Conservation (phyloP, 2,113 vertebrate species). For the Colistium nudipinnis region DNA sequence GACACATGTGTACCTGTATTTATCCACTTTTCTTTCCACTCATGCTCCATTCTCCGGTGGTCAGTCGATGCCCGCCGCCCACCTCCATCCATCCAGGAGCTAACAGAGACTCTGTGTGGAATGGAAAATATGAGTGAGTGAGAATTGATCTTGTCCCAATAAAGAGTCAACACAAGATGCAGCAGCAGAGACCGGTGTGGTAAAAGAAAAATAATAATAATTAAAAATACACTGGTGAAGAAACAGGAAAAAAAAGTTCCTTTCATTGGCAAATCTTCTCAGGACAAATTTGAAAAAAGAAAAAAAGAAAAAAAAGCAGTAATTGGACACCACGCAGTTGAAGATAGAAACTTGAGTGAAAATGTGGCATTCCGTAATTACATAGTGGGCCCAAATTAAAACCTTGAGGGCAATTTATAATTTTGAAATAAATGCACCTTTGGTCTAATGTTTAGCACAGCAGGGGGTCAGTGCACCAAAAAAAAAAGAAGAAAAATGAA, state of each 20-base stretch:
- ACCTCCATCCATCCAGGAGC: conserved; percentile 5
- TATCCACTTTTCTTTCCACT: background rate
- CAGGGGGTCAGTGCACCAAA: background rate
- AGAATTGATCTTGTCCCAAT: conserved; percentile 38
- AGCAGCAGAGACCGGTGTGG: background rate
- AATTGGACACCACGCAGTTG: background rate
- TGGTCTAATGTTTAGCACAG: conserved; percentile 40
- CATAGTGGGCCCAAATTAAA: conserved; percentile 44
- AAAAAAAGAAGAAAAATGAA: conserved; percentile 22
- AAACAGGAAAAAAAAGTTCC: background rate
- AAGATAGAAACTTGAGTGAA: conserved; percentile 1
- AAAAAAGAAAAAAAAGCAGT: background rate
- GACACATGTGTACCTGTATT: too few species aligned
- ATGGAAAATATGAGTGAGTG: conserved; percentile 49
- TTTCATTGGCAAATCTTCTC: background rate
- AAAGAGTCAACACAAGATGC: background rate
- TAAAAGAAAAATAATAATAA: too few species aligned
- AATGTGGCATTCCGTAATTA: conserved; percentile 49
- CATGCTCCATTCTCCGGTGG: background rate
- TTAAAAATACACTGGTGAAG: background rate
- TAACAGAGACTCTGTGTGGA: background rate
- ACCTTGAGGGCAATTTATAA: conserved; percentile 46
- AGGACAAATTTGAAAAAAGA: too few species aligned
- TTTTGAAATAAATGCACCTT: conserved; percentile 36
- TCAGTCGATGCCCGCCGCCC: background rate